Conservation (phyloP, 2,797 vertebrate genomes). For the Tamandua tetradactyla region DNA sequence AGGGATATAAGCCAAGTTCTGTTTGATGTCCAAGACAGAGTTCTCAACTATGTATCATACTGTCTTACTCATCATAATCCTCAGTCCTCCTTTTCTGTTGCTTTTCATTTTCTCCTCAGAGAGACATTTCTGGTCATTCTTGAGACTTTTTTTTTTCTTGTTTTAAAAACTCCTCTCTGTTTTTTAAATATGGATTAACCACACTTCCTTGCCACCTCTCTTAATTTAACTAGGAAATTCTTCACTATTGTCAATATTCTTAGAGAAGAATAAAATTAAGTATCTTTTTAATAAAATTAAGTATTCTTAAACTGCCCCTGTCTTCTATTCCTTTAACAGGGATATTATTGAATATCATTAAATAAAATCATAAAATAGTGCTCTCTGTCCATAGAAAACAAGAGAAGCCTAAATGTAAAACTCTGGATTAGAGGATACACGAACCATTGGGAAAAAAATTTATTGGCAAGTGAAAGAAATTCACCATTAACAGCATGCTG, state of each 20-base stretch:
- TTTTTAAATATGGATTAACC: not conserved
- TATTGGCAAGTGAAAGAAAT: constrained; percentile 74
- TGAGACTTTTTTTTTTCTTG: not conserved
- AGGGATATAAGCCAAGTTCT: not conserved
- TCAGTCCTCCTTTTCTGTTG: not conserved
- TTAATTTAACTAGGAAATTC: not conserved
- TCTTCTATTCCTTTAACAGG: not conserved
- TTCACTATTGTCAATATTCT: not conserved
- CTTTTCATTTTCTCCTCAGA: not conserved
- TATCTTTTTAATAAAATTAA: not conserved
- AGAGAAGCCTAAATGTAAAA: constrained; percentile 50
- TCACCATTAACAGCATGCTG: constrained; percentile 23
- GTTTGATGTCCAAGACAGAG: not conserved
- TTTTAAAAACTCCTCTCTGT: not conserved
- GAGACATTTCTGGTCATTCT: not conserved
- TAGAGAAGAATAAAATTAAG: not conserved
- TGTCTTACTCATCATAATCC: not conserved
- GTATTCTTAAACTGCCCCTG: not conserved
- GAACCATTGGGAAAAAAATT: constrained; percentile 67
- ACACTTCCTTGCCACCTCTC: not conserved
- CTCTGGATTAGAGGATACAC: constrained; percentile 46
- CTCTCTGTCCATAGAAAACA: not conserved
- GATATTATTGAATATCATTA: constrained; percentile 38
- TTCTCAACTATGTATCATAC: not conserved
- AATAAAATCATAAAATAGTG: not conserved